Evolutionary conservation across 1,140 invertebrate genomes (phyloP).

Genomic region (Vanessa atalanta): DNA sequence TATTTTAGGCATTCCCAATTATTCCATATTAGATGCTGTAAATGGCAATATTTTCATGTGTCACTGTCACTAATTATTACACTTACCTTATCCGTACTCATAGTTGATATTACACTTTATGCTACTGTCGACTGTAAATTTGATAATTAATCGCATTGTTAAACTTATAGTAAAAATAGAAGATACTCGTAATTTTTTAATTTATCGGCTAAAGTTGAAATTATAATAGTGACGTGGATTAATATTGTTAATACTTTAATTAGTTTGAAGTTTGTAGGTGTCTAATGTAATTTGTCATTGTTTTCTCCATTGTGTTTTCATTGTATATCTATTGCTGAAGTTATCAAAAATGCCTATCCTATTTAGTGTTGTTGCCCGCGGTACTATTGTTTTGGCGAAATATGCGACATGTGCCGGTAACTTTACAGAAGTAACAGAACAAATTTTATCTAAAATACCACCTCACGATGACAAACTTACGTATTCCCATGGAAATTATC

Average conservation of each 20-base stretch:
- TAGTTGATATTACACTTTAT: too few species aligned
- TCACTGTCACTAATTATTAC: too few species aligned
- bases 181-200: too few species aligned
- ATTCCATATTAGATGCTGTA: too few species aligned
- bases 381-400: conserved; percentile 93
- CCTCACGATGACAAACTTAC: conserved; percentile 93
- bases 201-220: not conserved
- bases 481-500: conserved; percentile 94
- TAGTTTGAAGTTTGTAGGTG: conserved; percentile 5
- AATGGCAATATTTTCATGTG: not conserved
- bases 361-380: conserved; percentile 93
- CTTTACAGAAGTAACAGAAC: conserved; percentile 96
- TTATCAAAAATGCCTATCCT: conserved; percentile 88
- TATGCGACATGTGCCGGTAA: conserved; percentile 95
- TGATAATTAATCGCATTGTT: too few species aligned
- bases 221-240: not conserved
- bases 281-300: conserved; percentile 41
- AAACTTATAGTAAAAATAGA: too few species aligned
- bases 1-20: too few species aligned
- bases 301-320: conserved; percentile 32
- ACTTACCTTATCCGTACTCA: too few species aligned
- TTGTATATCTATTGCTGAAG: conserved; percentile 14
- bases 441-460: conserved; percentile 92
- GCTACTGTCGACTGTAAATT: too few species aligned
- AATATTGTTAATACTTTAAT: not conserved